phyloP scores from a whole-genome alignment of 2,797 vertebrate genomes.

The Phoxinus dragarum region DNA sequence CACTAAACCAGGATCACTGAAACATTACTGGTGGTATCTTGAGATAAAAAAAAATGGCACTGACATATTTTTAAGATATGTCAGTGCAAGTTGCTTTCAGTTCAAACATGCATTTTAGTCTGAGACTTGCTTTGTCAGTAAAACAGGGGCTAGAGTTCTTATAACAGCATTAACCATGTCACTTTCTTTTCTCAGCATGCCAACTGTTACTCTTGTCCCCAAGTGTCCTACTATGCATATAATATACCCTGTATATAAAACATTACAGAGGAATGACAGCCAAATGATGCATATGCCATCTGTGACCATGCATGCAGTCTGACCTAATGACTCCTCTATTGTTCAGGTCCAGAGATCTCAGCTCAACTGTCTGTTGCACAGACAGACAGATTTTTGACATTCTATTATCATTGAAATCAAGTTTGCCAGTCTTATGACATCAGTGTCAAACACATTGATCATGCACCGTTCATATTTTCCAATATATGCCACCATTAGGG shows the following conservation, averaged over 20 bases:
- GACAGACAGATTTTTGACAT: conserved; percentile 39
- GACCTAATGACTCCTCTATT: conserved; percentile 55
- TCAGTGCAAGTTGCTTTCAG: too few relatives aligned
- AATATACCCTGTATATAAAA: conserved; percentile 21
- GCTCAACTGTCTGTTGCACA: conserved; percentile 42
- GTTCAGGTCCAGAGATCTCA: conserved; percentile 41
- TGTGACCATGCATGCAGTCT: conserved; percentile 51
- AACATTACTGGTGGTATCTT: too few relatives aligned
- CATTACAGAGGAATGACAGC: conserved; percentile 15
- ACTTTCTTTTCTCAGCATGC: conserved; percentile 27
- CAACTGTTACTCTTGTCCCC: conserved; percentile 40
- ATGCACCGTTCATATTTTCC: conserved; percentile 1
- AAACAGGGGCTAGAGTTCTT: neutral
- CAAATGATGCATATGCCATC: conserved; percentile 53
- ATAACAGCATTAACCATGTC: neutral
- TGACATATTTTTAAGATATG: too few relatives aligned
- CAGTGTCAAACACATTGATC: conserved; percentile 25
- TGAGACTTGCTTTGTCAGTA: too few relatives aligned
- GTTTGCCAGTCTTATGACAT: conserved; percentile 2
- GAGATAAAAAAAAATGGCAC: too few relatives aligned
- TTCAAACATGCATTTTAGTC: too few relatives aligned
- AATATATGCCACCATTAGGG: neutral
- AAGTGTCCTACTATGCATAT: conserved; percentile 26
- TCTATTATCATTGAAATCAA: conserved; percentile 59
- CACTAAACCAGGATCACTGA: too few relatives aligned